Evolutionary conservation across 1,140 invertebrate genomes (phyloP).

Genomic region (Dryas iulia): DNA sequence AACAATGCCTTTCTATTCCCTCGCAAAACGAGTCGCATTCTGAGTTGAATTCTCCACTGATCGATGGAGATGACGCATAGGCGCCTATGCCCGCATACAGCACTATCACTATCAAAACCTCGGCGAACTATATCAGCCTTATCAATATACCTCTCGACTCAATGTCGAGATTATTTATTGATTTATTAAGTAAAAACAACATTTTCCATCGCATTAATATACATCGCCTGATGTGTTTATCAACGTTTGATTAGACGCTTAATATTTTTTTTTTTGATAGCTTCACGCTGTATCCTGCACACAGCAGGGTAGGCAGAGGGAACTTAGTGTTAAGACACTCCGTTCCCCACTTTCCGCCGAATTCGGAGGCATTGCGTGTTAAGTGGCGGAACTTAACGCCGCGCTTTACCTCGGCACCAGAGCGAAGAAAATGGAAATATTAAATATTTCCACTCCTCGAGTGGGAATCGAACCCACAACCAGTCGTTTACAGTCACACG

Average conservation of each 20-base stretch:
- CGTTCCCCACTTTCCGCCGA: too few relatives aligned
- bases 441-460: too few relatives aligned
- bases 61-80: conserved; percentile 59
- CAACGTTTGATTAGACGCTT: conserved; percentile 16
- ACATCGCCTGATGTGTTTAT: conserved; percentile 3
- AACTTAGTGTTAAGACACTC: too few relatives aligned
- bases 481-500: too few relatives aligned
- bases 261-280: too few relatives aligned
- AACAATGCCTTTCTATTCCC: conserved; percentile 10
- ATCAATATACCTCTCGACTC: conserved; percentile 19
- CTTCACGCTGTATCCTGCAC: too few relatives aligned
- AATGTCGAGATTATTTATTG: conserved; percentile 24
- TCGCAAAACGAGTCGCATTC: background rate
- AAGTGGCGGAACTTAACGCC: too few relatives aligned
- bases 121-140: conserved; percentile 27
- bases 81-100: conserved; percentile 29
- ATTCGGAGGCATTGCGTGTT: too few relatives aligned
- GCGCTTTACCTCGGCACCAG: too few relatives aligned
- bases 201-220: background rate
- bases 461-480: too few relatives aligned
- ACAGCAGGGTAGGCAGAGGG: too few relatives aligned
- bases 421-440: too few relatives aligned
- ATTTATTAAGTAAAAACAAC: conserved; percentile 8
- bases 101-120: conserved; percentile 35
- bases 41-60: conserved; percentile 26